phyloP scores from a whole-genome alignment of 2,113 vertebrate genomes.

The Oxygymnocypris stewartii region DNA sequence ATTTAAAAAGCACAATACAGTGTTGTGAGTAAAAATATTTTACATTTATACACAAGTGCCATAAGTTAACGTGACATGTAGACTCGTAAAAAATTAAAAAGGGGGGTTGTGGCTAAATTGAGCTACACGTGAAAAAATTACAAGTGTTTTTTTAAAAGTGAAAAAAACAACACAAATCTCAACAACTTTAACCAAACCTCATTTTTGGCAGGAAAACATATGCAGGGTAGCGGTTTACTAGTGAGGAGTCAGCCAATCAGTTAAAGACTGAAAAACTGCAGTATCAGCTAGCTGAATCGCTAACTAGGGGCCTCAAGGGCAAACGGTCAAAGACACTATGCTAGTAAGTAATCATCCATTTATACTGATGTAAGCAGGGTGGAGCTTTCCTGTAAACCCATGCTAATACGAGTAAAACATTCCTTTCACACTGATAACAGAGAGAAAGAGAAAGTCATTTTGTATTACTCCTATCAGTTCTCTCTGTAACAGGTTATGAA shows the following conservation, averaged over 20 bases:
- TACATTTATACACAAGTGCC: conserved; percentile 81
- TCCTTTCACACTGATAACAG: conserved; percentile 2
- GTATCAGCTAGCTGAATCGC: conserved; percentile 12
- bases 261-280: background rate
- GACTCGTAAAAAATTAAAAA: conserved; percentile 55
- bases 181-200: background rate
- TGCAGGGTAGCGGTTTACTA: background rate
- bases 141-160: background rate
- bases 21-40: conserved; percentile 69
- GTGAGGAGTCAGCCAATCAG: conserved; percentile 7
- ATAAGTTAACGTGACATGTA: conserved; percentile 72
- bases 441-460: background rate
- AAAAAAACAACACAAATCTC: background rate
- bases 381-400: conserved; percentile 14
- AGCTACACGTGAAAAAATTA: conserved; percentile 56
- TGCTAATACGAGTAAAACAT: conserved; percentile 1
- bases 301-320: conserved; percentile 35
- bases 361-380: conserved; percentile 33
- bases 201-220: background rate
- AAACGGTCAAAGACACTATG: conserved; percentile 10
- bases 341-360: conserved; percentile 21
- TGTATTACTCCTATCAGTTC: background rate
- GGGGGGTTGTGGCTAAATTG: conserved; percentile 41
- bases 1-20: conserved; percentile 68
- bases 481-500: background rate